Evolutionary conservation across 2,113 vertebrate genomes (phyloP), one percentile per base, ranked within the genome.

Genomic region (Antigone vipio): DNA sequence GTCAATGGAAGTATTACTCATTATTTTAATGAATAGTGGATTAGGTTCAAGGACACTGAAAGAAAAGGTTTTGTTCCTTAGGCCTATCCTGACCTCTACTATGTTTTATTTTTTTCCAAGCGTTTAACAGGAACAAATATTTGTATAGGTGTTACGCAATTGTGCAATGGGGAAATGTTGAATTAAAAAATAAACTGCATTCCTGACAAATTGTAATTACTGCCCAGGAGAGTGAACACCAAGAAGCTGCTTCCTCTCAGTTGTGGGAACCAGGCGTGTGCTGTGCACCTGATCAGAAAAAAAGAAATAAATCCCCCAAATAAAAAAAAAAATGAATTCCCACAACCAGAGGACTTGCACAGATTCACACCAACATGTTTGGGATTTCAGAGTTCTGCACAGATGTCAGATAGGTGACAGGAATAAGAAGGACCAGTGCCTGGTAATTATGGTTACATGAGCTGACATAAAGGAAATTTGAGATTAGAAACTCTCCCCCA

Each of bases 121-220:
- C 49, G n/a, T 91, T 97, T 94, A 84, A 96, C 59, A 93, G 85
- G 89, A 97, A 94, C 29, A 96, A 93, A 92, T 97, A 98, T 98
- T 98, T 98, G 94, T 79, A 45, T 98, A 98, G 97, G 95, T 98
- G 97, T 84, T 96, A 83, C 85, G 83, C 78, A 96, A 96, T 71
- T 86, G 84, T 85, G 90, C 97, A 67, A 23, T 34, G 60, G 97
- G 98, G 97, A 98, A 95, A 97, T 97, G 95, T 92, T 97, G 96
- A 96, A 91, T 97, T 97, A 96, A n/a, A 98, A 86, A 96, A 93
- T 95, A 81, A 98, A 89, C 95, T 83, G 80, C 68, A 79, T 97
- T 98, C 94, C 94, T 96, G 86, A 82, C 59, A 97, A 97, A 98
- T 97, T 97, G 95, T 98, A 97, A 98, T 98, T 98, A 96, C 95